Base-by-base conservation (phyloP, 2,797 vertebrate genomes). In the Phalloptychus januarius region DNA sequence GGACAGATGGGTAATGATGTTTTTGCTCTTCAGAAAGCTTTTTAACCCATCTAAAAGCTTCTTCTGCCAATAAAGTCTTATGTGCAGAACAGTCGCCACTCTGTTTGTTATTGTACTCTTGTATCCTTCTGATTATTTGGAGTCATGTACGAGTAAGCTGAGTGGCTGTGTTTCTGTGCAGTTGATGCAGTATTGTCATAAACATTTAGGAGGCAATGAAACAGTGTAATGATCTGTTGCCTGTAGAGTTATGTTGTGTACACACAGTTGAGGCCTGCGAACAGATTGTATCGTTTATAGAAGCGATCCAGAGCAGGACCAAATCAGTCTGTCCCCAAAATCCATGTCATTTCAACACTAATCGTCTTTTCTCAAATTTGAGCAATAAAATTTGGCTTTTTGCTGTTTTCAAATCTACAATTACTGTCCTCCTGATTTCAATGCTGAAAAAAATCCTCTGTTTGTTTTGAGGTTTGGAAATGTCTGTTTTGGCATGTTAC, bases 1-100 rank as follows among this genome's bases (percentile, higher is more conserved):
- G 85, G 91, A 86, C 93, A 93, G 91, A 95, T 91, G 93, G 91
- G 86, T 94, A 94, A 95, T 87, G 89, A 91, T 93, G 93, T 93
- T 93, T 91, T 87, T 88, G 88, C 88, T 93, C 88, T 86, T 87
- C 80, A 76, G 88, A 90, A 93, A 95, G 93, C 92, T 90, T 95
- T 95, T 95, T 94, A 94, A 93, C 85, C 86, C 89, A 82, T 92
- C 91, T 90, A 83, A 86, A 93, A 91, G 89, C 89, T 87, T 89
- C 89, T 92, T 88, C 90, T 83, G 79, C 86, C 92, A 93, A 94
- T 95, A 94, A 95, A 95, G 81, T 89, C 81, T 88, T 84, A 84
- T 91, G 82, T 84, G 88, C 85, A 75, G 82, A 90, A 81, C 88
- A 72, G 87, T 91, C 83, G 88, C 93, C 79, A 88, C 89, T 85